Evolutionary conservation across 2,797 vertebrate genomes (phyloP), one percentile per base, ranked within the genome.

Genomic region (Balearica regulorum): DNA sequence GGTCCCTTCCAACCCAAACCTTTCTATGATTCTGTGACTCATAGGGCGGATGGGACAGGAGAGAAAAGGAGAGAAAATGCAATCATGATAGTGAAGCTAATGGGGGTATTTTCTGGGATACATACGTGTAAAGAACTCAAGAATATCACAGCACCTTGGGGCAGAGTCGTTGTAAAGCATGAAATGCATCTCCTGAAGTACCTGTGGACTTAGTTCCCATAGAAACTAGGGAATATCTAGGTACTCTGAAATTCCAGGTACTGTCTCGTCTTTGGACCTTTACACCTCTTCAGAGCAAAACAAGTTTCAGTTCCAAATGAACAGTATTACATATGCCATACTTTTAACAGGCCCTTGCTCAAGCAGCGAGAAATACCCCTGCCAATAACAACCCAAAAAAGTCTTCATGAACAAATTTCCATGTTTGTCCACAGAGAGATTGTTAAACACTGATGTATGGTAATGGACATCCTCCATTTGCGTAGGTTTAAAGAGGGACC

Each of bases 361-460:
- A 61, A 46, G 12, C 16, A 75, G 29, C 9, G 20, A 77, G 33
- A 69, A 54, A 49, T 35, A 24, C 0, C 2, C 3, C 4, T 60
- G 7, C 16, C 20, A 70, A 16, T 6, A 60, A 39, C 10, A 71
- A 19, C 18, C 70, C 6, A 33, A 46, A 60, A 16, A 35, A 26
- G 5, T 44, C 26, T 16, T 64, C 7, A 43, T 16, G 13, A 44
- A 5, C 8, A 43, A 44, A 65, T 24, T 43, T 43, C 18, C 14
- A 6, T 21, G 29, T 46, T 69, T 43, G 9, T 17, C 24, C 9
- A 19, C 4, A 8, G 0, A 29, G 20, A 55, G 20, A 22, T 3
- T 77, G 33, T 2, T 65, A 8, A 54, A 43, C 14, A 62, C 4
- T 8, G 1, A 4, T 3, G 6, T 24, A 5, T 11, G 7, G 4